Evolutionary conservation across 1,140 invertebrate genomes (phyloP).

Genomic region (Atopsyche davidsoni): DNA sequence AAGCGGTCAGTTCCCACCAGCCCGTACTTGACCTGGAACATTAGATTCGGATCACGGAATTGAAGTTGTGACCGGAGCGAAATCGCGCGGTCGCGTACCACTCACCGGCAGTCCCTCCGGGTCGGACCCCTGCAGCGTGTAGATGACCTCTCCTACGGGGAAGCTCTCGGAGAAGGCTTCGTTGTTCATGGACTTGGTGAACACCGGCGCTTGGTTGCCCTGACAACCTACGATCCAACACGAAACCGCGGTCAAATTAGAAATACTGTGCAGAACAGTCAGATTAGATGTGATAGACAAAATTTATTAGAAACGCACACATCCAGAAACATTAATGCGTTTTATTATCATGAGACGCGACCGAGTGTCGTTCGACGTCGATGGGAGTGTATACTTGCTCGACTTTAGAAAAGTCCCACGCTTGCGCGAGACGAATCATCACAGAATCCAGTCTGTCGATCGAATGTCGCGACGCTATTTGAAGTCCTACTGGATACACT

Average conservation of each 20-base stretch:
- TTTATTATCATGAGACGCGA: not conserved
- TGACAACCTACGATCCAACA: slow-evolving; percentile 23
- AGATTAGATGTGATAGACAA: not conserved
- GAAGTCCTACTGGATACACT: too few relatives aligned
- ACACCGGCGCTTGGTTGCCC: slow-evolving; percentile 59
- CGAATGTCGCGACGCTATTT: too few relatives aligned
- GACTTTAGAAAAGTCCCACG: too few relatives aligned
- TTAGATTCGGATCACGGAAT: not conserved
- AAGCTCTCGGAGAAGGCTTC: slow-evolving; percentile 70
- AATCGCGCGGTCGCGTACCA: slow-evolving; percentile 2
- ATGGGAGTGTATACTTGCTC: not conserved
- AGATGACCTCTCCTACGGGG: slow-evolving; percentile 68
- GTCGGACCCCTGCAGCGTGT: slow-evolving; percentile 69
- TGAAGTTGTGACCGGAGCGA: not conserved
- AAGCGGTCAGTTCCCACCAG: slow-evolving; percentile 76
- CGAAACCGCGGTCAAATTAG: not conserved
- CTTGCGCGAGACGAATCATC: too few relatives aligned
- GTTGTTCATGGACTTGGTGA: slow-evolving; percentile 66
- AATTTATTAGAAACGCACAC: not conserved
- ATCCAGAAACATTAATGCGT: not conserved
- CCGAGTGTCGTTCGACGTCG: not conserved
- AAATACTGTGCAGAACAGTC: not conserved
- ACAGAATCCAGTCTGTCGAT: too few relatives aligned
- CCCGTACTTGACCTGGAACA: slow-evolving; percentile 57
- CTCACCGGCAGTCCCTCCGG: slow-evolving; percentile 58